phyloP scores from a whole-genome alignment of 2,113 vertebrate species.

The Microtus richardsoni region DNA sequence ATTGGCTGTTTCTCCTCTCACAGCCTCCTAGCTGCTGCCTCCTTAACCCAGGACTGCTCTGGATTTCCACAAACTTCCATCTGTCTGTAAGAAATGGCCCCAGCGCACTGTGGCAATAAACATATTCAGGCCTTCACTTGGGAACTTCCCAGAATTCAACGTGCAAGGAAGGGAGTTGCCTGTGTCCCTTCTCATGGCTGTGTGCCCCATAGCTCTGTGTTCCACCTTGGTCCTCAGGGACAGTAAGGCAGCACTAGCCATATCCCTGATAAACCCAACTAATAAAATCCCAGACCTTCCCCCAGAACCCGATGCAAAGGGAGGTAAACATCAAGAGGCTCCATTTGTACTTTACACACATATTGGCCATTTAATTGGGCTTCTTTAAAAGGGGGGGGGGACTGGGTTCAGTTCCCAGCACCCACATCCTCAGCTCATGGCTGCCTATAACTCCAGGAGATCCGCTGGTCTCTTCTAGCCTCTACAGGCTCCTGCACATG shows the following conservation, averaged over 20 bases:
- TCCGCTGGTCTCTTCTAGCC: background rate
- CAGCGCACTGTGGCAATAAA: background rate
- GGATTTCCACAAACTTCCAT: background rate
- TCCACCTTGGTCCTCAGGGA: background rate
- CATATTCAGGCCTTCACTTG: background rate
- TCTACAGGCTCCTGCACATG: no score
- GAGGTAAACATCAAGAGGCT: accelerated
- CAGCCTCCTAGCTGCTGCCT: accelerated
- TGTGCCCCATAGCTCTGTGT: background rate
- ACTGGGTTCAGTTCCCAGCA: background rate
- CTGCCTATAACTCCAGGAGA: background rate
- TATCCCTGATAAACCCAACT: background rate
- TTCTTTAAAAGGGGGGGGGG: background rate
- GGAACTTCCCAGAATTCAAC: background rate
- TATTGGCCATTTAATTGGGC: background rate
- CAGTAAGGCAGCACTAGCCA: background rate
- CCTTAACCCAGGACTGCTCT: slow-evolving; percentile 3
- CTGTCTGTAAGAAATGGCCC: background rate
- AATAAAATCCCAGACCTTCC: background rate
- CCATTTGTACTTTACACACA: background rate
- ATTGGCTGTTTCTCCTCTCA: accelerated
- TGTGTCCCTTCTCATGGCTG: background rate
- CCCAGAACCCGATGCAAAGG: background rate
- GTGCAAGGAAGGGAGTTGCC: accelerated
- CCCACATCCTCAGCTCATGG: background rate